Evolutionary conservation across 2,888 invertebrate genomes (phyloP).

Genomic region (Malacosoma neustria): DNA sequence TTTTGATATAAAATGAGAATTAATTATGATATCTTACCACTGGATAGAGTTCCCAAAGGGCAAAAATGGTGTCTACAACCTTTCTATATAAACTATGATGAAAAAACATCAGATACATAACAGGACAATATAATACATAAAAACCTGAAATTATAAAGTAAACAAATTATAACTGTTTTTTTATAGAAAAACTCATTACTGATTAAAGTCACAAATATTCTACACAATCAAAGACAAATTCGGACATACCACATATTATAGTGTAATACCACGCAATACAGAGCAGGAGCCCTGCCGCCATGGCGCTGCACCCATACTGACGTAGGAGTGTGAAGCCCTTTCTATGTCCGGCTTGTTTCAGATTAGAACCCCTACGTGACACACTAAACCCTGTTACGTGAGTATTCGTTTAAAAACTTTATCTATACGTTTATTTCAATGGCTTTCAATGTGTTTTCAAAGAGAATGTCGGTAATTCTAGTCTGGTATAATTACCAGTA

Average conservation of each 20-base stretch:
- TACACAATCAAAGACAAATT: no score
- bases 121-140: slow-evolving; percentile 78
- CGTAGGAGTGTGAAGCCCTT: slow-evolving; percentile 41
- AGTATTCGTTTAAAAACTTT: slow-evolving; percentile 19
- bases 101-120: slow-evolving; percentile 80
- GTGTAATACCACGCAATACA: slow-evolving; percentile 62
- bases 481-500: neutral
- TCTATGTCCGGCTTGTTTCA: slow-evolving; percentile 15
- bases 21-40: slow-evolving; percentile 74
- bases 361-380: slow-evolving; percentile 56
- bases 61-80: slow-evolving; percentile 81
- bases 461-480: neutral
- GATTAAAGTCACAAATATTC: no score
- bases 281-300: slow-evolving; percentile 52
- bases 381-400: slow-evolving; percentile 33
- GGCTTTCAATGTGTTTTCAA: slow-evolving; percentile 3
- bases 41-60: slow-evolving; percentile 88
- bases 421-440: no score
- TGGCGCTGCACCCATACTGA: slow-evolving; percentile 34
- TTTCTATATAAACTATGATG: slow-evolving; percentile 80
- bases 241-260: slow-evolving; percentile 54
- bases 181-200: no score
- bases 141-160: slow-evolving; percentile 60
- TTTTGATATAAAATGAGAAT: neutral
- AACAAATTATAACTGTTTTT: no score